Conservation (phyloP, 2,113 vertebrate species). For the Muntiacus reevesi region DNA sequence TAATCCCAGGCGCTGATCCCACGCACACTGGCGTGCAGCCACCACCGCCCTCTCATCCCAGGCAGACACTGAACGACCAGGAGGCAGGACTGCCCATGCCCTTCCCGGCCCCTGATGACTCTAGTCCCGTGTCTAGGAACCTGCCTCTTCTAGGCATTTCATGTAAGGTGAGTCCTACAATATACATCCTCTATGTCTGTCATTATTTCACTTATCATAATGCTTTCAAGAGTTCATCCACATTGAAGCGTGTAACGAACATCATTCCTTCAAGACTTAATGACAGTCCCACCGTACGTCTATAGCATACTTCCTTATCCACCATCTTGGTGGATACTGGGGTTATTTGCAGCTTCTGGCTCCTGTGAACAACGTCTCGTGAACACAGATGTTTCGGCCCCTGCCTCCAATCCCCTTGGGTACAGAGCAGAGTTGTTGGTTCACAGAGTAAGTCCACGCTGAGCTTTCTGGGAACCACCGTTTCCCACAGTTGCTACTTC, state of each 20-base stretch:
- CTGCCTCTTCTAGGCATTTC: background rate
- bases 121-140: too few species aligned
- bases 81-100: fast-evolving
- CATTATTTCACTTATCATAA: background rate
- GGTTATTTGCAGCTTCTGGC: background rate
- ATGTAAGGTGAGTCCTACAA: background rate
- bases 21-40: fast-evolving
- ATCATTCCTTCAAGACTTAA: background rate
- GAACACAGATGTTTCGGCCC: background rate
- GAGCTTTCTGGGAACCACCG: background rate
- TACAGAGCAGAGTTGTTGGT: fast-evolving
- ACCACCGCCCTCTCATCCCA: too few species aligned
- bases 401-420: background rate
- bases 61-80: background rate
- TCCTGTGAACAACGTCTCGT: too few species aligned
- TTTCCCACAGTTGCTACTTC: background rate
- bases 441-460: fast-evolving
- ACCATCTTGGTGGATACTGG: fast-evolving
- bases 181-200: background rate
- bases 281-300: fast-evolving
- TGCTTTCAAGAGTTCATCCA: background rate
- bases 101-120: background rate
- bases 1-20: background rate
- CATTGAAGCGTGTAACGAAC: fast-evolving
- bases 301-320: background rate